A percentile compares a stretch with the other conserved stretches of the same genome.
Conservation (phyloP, 64 coral and sea anemone genomes). For the Pocillopora verrucosa region DNA sequence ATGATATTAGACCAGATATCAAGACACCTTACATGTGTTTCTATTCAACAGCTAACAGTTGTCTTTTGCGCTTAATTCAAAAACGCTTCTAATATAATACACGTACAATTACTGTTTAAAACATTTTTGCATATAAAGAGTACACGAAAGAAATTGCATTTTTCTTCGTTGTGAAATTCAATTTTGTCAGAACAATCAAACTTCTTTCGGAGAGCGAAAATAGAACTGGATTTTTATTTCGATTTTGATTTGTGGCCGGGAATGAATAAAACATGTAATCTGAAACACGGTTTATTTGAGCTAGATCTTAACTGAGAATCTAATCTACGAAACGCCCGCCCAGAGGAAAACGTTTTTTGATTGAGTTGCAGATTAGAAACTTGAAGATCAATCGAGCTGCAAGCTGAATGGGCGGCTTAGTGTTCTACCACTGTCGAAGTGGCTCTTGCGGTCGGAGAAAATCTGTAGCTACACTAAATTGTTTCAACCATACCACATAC, state of each 20-base stretch:
- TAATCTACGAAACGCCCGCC: background rate
- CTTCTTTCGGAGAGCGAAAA: background rate
- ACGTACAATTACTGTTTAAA: too few species aligned
- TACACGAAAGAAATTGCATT: too few species aligned
- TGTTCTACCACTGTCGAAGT: background rate
- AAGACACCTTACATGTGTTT: too few species aligned
- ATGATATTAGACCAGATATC: too few species aligned
- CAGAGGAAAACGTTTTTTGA: background rate
- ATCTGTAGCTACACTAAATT: background rate
- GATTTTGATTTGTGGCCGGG: background rate
- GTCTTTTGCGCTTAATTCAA: too few species aligned
- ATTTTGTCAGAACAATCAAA: background rate
- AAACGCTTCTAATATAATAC: too few species aligned
- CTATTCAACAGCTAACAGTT: too few species aligned
- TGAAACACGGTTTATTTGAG: background rate
- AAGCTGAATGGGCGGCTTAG: background rate
- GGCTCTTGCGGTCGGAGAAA: background rate
- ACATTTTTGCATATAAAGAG: too few species aligned
- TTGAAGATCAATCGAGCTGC: background rate
- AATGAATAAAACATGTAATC: background rate
- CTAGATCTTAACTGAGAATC: background rate
- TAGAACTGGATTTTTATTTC: background rate
- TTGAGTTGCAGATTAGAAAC: background rate
- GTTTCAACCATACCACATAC: background rate
- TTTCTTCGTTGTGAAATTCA: too few species aligned